Conservation (phyloP, 2,888 invertebrate genomes). For the Acanthoscelides obtectus region DNA sequence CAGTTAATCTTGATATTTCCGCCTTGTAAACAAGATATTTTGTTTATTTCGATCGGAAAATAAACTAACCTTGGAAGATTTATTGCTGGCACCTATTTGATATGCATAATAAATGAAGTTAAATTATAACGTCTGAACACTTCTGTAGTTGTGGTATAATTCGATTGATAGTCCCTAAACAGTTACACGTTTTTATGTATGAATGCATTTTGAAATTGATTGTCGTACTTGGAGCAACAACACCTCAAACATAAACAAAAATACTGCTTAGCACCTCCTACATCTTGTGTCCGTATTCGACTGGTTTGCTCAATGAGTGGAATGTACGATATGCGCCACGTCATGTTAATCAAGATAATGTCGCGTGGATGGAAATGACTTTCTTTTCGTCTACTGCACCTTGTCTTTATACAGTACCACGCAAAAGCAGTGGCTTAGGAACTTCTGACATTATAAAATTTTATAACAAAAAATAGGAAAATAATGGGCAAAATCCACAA, state of each 20-base stretch:
- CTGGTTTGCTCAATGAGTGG: background rate
- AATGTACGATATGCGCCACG: background rate
- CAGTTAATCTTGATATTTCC: too few species aligned
- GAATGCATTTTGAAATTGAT: background rate
- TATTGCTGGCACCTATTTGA: too few species aligned
- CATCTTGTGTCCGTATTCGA: background rate
- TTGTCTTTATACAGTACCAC: background rate
- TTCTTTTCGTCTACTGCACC: background rate
- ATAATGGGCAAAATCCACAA: too few species aligned
- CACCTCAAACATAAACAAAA: background rate
- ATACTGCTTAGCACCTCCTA: background rate
- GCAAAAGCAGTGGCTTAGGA: background rate
- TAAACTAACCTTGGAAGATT: too few species aligned
- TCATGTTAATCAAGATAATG: background rate
- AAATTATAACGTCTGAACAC: too few species aligned
- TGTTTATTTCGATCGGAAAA: too few species aligned
- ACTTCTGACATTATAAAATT: too few species aligned
- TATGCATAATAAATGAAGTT: too few species aligned
- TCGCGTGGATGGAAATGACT: background rate
- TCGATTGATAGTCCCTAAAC: background rate
- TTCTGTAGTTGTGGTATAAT: too few species aligned
- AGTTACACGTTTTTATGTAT: background rate
- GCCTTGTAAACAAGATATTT: too few species aligned
- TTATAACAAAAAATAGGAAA: too few species aligned
- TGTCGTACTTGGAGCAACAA: background rate